A percentile compares a stretch with the other conserved stretches of the same genome.
phyloP scores from a whole-genome alignment of 2,888 invertebrate species.

The Pristionchus fissidentatus region DNA sequence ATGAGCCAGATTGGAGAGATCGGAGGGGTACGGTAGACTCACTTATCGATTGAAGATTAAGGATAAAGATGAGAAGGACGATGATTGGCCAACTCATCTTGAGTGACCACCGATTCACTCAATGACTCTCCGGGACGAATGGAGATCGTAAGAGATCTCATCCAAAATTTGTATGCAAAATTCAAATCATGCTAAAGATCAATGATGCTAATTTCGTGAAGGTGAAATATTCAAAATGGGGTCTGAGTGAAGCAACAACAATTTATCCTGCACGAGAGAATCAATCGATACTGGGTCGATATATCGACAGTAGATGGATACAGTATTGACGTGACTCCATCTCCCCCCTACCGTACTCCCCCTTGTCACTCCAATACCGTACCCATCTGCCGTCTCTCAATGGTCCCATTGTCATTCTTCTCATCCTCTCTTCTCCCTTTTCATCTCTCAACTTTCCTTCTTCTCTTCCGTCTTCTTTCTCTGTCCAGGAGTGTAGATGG shows the following conservation, averaged over 20 bases:
- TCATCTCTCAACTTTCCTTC: slow-evolving; percentile 6
- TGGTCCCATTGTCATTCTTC: neutral
- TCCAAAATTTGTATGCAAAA: no score
- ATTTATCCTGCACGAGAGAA: no score
- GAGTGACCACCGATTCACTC: neutral
- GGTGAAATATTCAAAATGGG: no score
- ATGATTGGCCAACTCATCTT: neutral
- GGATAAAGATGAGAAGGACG: no score
- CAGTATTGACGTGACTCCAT: neutral
- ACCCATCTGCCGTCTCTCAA: slow-evolving; percentile 13
- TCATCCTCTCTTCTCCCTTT: neutral
- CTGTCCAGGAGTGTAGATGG: slow-evolving; percentile 40
- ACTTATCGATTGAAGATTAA: no score
- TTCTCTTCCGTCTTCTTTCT: slow-evolving; percentile 46
- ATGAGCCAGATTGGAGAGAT: neutral
- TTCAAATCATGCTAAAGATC: no score
- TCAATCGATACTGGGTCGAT: no score
- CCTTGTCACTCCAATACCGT: slow-evolving; percentile 13
- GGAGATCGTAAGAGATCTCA: neutral
- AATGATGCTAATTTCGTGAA: no score
- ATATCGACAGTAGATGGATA: neutral
- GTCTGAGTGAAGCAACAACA: no score
- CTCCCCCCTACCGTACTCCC: neutral
- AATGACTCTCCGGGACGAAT: neutral
- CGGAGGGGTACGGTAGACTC: no score